phyloP scores from a whole-genome alignment of 2,797 vertebrate species.

The Periophthalmus magnuspinnatus region DNA sequence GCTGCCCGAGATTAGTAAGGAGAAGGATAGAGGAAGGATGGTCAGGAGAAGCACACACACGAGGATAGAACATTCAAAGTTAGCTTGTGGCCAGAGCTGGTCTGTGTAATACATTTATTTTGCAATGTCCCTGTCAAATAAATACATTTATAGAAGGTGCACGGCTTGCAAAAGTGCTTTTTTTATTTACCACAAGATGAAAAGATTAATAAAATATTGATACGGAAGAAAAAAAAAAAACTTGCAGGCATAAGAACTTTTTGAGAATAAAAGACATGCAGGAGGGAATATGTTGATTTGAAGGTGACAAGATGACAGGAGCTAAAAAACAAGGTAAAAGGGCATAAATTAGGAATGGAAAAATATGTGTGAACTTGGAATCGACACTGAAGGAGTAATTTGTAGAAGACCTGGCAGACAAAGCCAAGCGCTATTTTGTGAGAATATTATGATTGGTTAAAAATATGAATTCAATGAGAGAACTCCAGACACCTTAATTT shows the following conservation, averaged over 20 bases:
- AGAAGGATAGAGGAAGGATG: slow-evolving; percentile 47
- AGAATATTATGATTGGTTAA: not conserved
- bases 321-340: not conserved
- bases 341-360: too few relatives aligned
- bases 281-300: slow-evolving; percentile 7
- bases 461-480: not conserved
- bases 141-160: slow-evolving; percentile 1
- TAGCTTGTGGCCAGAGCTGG: too few relatives aligned
- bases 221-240: slow-evolving; percentile 32
- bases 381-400: not conserved
- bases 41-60: slow-evolving; percentile 56
- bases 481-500: not conserved
- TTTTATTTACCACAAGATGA: slow-evolving; percentile 11
- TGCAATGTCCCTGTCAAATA: too few relatives aligned
- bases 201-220: slow-evolving; percentile 31
- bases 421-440: not conserved
- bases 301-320: slow-evolving; percentile 19
- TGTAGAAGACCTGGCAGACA: not conserved
- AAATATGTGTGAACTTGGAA: not conserved
- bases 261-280: slow-evolving; percentile 14
- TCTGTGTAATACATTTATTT: too few relatives aligned
- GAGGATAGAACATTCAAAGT: slow-evolving; percentile 39
- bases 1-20: slow-evolving; percentile 72
- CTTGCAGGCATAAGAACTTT: slow-evolving; percentile 11
- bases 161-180: not conserved